These are phyloP conservation scores for Caenorhabditis zanzibari DNA, from an alignment of 2,888 invertebrate genomes.

Conservation along the genomic window DNA sequence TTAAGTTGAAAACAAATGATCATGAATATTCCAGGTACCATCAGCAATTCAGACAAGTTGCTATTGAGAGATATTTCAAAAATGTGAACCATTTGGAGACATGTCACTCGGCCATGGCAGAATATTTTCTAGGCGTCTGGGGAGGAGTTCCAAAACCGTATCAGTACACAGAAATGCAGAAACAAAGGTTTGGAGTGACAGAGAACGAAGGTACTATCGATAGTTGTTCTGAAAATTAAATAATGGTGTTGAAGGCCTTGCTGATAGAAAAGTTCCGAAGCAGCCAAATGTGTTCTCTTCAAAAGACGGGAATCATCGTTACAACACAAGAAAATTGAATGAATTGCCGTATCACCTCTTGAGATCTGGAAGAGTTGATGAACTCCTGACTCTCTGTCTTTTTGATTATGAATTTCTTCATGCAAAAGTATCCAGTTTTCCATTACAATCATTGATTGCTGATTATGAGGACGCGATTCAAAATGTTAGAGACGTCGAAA, in stretches of 20 bases:
- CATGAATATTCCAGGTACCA: conserved; percentile 73
- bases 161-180: conserved; percentile 96
- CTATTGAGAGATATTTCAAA: conserved; percentile 95
- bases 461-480: conserved; percentile 93
- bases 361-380: conserved; percentile 92
- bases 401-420: conserved; percentile 99
- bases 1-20: background rate
- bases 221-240: background rate
- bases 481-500: conserved; percentile 85
- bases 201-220: conserved; percentile 83
- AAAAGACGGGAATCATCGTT: conserved; percentile 90
- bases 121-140: conserved; percentile 89
- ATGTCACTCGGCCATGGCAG: conserved; percentile 97
- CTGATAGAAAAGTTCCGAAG: conserved; percentile 91
- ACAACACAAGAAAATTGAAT: conserved; percentile 93
- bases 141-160: conserved; percentile 93
- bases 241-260: conserved; percentile 73
- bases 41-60: conserved; percentile 88
- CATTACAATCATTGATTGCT: conserved; percentile 93
- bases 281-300: conserved; percentile 94
- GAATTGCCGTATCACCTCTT: conserved; percentile 97
- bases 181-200: conserved; percentile 87
- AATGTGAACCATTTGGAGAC: conserved; percentile 97
- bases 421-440: conserved; percentile 91
- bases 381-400: conserved; percentile 93